Base-by-base conservation (phyloP, 2,888 invertebrate genomes). In the Seira sanloemensis region DNA sequence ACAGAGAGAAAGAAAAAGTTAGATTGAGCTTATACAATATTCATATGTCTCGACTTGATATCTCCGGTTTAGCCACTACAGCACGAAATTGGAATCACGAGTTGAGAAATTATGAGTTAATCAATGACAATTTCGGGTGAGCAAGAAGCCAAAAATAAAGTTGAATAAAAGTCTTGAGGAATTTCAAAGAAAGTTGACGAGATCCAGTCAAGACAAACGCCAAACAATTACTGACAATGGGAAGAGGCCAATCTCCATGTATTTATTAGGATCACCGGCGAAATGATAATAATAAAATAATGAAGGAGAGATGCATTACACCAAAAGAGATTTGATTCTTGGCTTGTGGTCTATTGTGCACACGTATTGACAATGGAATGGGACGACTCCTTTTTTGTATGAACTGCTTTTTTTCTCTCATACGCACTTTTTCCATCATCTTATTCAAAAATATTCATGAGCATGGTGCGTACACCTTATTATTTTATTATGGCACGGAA, bases 201-300 rank as follows among this genome's bases (percentile, higher is more conserved):
- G n/a, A 78, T 78, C 72, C 78, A 78, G 78, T 78, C 78, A 78
- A 66, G 72, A 72, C 78, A 78, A 72, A 78, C 72, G 66, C 78
- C 66, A 78, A 78, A 73, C 78, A 78, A 78, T 73, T 62, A 78
- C 78, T 78, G 72, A 78, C 78, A 78, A 78, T 72, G 50, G 50
- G 72, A 25, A 66, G 24, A 73, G 19, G 21, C 37, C 62, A 78
- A 62, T 72, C 66, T 62, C n/a, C 21, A 46, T 23, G 21, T 71
- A 78, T 78, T 78, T 37, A 37, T 37, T 37, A 37, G 37, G 12
- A 37, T 7, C 12, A 37, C 37, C 37, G 5, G 12, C 4, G 37
- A 12, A 37, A 37, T 37, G 37, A 37, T 37, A 37, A 37, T 7
- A 37, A 37, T n/a, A 37, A 37, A 37, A 12, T 37, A 7, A 37